These are phyloP conservation scores for Oryzias javanicus DNA, from an alignment of 2,113 vertebrate genomes.

Conservation along the genomic window DNA sequence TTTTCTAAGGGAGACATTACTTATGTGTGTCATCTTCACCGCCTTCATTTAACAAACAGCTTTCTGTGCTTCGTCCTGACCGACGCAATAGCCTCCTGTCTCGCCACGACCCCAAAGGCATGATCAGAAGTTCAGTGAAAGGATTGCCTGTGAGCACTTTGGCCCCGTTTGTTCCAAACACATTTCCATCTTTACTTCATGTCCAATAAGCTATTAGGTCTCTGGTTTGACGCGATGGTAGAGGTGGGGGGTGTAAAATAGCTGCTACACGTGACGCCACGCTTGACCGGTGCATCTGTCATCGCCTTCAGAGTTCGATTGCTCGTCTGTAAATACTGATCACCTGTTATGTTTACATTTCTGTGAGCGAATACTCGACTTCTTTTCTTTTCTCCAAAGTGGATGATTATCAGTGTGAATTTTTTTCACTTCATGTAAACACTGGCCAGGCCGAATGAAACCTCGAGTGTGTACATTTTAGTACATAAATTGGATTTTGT, in stretches of 20 bases:
- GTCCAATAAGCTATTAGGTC: constrained; percentile 70
- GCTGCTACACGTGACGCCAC: constrained; percentile 1
- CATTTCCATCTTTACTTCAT: constrained; percentile 29
- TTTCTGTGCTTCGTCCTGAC: constrained; percentile 33
- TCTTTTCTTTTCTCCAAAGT: constrained; percentile 69
- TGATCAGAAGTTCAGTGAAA: constrained; percentile 36
- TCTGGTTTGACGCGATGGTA: constrained; percentile 34
- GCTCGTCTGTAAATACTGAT: constrained; percentile 47
- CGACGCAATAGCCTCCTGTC: constrained; percentile 26
- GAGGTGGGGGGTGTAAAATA: neutral
- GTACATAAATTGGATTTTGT: constrained; percentile 86
- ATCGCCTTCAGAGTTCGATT: constrained; percentile 18
- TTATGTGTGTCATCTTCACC: constrained; percentile 43
- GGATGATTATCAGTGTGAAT: constrained; percentile 70
- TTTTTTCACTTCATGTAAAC: constrained; percentile 77
- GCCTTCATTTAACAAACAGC: constrained; percentile 30
- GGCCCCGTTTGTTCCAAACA: neutral
- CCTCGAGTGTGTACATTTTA: constrained; percentile 81
- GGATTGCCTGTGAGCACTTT: constrained; percentile 5
- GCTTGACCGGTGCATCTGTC: neutral
- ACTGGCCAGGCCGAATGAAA: constrained; percentile 66
- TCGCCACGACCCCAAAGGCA: constrained; percentile 49
- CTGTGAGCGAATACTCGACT: constrained; percentile 60
- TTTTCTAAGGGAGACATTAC: constrained; percentile 62
- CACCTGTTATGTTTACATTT: constrained; percentile 62